These are phyloP conservation scores for Deroplatys truncata DNA, from an alignment of 2,888 invertebrate genomes.

Conservation along the genomic window DNA sequence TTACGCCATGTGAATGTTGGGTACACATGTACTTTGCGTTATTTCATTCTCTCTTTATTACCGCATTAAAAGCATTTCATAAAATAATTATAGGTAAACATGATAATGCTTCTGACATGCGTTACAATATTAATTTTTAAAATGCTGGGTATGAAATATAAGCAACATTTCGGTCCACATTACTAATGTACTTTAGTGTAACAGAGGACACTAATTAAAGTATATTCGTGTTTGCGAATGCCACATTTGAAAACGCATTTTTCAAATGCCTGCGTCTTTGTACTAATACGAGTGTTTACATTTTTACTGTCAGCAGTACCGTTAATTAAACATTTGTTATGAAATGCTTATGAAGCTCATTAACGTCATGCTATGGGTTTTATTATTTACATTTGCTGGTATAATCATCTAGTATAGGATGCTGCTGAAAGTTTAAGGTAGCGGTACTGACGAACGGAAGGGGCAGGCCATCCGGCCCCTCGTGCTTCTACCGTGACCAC, in stretches of 20 bases:
- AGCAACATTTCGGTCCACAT: background rate
- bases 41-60: background rate
- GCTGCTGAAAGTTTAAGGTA: too few relatives aligned
- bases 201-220: background rate
- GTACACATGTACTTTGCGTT: background rate
- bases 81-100: background rate
- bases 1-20: background rate
- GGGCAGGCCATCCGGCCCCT: too few relatives aligned
- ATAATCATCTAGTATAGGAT: too few relatives aligned
- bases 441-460: too few relatives aligned
- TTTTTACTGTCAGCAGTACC: too few relatives aligned
- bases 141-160: background rate
- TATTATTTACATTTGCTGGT: background rate
- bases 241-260: background rate
- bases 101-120: background rate
- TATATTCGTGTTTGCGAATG: background rate
- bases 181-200: background rate
- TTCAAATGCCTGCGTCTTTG: background rate
- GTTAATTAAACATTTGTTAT: too few relatives aligned
- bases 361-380: background rate
- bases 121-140: background rate
- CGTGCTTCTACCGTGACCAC: too few relatives aligned
- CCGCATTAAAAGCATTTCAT: background rate
- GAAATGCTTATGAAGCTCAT: background rate
- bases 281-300: too few relatives aligned